Evolutionary conservation across 2,888 invertebrate genomes (phyloP), one percentile per base, ranked within the genome.

Genomic region (Sphaerophoria taeniata): DNA sequence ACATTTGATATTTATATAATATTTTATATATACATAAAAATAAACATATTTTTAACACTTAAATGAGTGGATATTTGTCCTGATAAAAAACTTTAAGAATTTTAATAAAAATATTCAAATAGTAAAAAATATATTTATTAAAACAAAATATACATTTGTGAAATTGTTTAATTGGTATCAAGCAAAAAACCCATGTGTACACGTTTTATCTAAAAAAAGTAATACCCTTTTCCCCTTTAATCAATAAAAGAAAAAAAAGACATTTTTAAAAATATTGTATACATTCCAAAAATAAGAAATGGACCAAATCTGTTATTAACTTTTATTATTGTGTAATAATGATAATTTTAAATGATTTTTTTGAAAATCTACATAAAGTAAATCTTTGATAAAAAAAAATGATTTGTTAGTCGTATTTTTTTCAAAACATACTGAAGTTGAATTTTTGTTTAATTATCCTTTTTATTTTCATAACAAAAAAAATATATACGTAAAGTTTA

Each of bases 301-400:
- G 85, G 85, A 85, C 85, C 85, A 85, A 85, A 84, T 84, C 85
- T 81, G 80, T 85, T 85, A 85, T 85, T 85, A 81, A 85, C 47
- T 77, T 76, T 85, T 81, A 85, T 85, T 85, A 81, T 85, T 85
- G 80, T 85, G 80, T 85, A 85, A 85, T 85, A 85, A 85, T 80
- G 69, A 53, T 60, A 71, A 84, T 67, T 71, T 24, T 71, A 69
- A 76, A 56, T 76, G 84, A 84, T 84, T 85, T 85, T 81, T 81
- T 67, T 81, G 63, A 85, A 81, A 81, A 85, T 81, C 76, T 81
- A 61, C 45, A 53, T 31, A 39, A 16, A 51, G 53, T 53, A 67
- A 67, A 24, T 24, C 24, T 24, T 24, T 24, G 24, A 2, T 24
- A 24, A 24, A 24, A 24, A 24, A 1, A 24, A 24, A 2, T 24